Evolutionary conservation across 2,113 vertebrate genomes (phyloP), one percentile per base, ranked within the genome.

Genomic region (Scopus umbretta): DNA sequence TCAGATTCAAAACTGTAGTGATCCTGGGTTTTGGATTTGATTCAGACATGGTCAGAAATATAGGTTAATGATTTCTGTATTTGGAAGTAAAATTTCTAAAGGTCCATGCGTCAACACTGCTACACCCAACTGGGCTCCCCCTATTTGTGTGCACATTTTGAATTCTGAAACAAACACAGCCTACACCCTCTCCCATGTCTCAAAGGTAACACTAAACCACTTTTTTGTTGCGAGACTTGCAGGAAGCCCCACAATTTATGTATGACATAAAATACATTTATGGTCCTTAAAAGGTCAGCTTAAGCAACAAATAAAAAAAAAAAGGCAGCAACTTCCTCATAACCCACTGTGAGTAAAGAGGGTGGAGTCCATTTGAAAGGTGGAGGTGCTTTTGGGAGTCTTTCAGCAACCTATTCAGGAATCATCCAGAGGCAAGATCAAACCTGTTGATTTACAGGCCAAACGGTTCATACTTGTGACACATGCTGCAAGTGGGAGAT

Each of bases 361-460:
- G 94, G 96, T 96, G 96, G 95, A 49, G n/a, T 53, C 16, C 2
- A 1, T 88, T 96, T 80, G 86, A 80, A 94, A 76, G 92, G 94
- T 86, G 67, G 88, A 79, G 65, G 79, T 85, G 53, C 25, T 88
- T 96, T 90, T 85, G 88, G 61, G 95, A 82, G 68, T 76, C 65
- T 94, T 97, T 96, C 92, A 92, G 80, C 86, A 94, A 73, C 92
- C 94, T 94, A 79, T 91, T 94, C 78, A 73, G 93, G 92, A 96
- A 86, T 92, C 97, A 97, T 97, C 13, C 10, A 92, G 63, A 66
- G 80, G 80, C 97, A 97, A 92, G 97, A 97, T 91, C 88, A 96
- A 97, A 97, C 97, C 92, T 97, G 97, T 79, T 93, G 88, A 88
- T 97, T 87, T 97, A 80, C 83, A 70, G 81, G 92, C 90, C 90